Conservation (phyloP, 2,113 vertebrate genomes). For the Apteryx mantelli region DNA sequence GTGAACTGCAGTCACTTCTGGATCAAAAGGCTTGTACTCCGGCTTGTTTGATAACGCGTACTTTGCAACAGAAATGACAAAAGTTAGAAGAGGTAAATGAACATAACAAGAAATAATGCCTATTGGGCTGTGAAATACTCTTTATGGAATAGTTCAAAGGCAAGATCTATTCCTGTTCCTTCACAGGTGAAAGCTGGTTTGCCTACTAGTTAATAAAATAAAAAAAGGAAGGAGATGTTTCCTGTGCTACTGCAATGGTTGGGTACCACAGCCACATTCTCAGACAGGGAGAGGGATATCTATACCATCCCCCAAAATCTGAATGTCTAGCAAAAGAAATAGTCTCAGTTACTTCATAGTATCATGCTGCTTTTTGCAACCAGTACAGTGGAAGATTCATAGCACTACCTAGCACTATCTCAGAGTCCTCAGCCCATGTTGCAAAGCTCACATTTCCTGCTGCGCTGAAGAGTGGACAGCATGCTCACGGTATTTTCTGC, state of each 20-base stretch:
- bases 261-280: neutral
- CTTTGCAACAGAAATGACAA: slow-evolving; percentile 53
- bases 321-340: neutral
- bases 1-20: slow-evolving; percentile 79
- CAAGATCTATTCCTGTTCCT: neutral
- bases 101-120: neutral
- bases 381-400: neutral
- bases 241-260: neutral
- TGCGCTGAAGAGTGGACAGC: neutral
- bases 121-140: neutral
- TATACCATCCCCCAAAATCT: neutral
- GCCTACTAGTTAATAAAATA: neutral
- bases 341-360: neutral
- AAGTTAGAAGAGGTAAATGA: neutral
- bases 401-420: neutral
- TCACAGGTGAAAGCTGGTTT: neutral
- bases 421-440: neutral
- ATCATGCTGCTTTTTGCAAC: neutral
- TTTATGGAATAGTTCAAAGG: neutral
- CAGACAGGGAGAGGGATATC: neutral
- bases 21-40: slow-evolving; percentile 81
- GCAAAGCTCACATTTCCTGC: neutral
- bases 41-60: slow-evolving; percentile 84
- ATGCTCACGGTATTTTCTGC: neutral
- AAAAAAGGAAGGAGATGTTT: fast-evolving